Percentiles rank a stretch among this genome's conserved stretches.
phyloP scores from a whole-genome alignment of 2,888 invertebrate genomes.

The Orchestes rusci region DNA sequence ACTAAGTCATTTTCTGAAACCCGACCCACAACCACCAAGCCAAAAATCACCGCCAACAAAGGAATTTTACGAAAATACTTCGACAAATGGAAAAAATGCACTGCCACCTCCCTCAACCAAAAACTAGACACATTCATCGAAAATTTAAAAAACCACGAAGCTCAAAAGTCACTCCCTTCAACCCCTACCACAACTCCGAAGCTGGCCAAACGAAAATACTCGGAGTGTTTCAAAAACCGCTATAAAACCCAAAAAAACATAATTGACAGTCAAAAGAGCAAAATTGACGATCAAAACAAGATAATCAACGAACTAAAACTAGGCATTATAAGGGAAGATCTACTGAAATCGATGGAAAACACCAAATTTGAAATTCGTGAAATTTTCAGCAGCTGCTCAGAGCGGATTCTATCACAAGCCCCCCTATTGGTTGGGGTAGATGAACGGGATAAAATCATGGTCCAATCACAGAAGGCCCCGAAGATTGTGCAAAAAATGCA shows the following conservation, averaged over 20 bases:
- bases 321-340: conserved; percentile 59
- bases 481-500: conserved; percentile 68
- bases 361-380: conserved; percentile 51
- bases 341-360: conserved; percentile 53
- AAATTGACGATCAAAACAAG: conserved; percentile 63
- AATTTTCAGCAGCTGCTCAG: conserved; percentile 41
- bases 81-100: background rate
- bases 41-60: background rate
- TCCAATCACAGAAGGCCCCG: conserved; percentile 54
- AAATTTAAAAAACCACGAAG: conserved; percentile 3
- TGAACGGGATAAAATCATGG: conserved; percentile 40
- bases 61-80: background rate
- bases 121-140: conserved; percentile 2
- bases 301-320: conserved; percentile 67
- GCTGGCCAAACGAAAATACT: background rate
- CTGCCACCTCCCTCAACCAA: background rate
- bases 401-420: conserved; percentile 42
- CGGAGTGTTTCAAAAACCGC: conserved; percentile 36
- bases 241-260: conserved; percentile 65
- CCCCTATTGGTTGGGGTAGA: conserved; percentile 44
- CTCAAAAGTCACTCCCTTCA: background rate
- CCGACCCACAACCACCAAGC: background rate
- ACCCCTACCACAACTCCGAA: background rate
- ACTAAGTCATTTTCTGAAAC: background rate
- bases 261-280: conserved; percentile 63